Conservation (phyloP, 2,888 invertebrate species). For the Mermis nigrescens region DNA sequence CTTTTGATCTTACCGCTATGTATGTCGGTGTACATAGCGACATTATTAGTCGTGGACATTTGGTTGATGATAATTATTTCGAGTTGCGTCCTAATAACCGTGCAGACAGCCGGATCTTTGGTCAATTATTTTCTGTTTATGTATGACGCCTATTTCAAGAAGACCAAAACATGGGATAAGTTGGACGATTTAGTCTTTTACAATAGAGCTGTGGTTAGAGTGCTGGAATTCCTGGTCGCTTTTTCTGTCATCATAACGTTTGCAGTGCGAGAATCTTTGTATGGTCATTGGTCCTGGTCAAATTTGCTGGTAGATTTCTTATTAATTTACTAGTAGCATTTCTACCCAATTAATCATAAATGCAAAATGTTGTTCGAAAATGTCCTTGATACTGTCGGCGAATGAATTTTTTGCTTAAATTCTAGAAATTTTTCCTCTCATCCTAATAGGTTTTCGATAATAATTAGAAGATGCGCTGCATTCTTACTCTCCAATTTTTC, state of each 20-base stretch:
- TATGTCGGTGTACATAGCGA: conserved; percentile 26
- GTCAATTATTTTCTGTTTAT: conserved; percentile 37
- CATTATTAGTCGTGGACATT: conserved; percentile 20
- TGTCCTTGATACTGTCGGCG: too few relatives aligned
- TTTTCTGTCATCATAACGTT: background rate
- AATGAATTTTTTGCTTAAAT: too few relatives aligned
- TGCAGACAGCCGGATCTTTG: conserved; percentile 37
- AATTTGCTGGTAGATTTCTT: background rate
- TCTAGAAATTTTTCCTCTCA: too few relatives aligned
- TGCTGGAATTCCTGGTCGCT: background rate
- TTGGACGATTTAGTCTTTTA: background rate
- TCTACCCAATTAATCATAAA: too few relatives aligned
- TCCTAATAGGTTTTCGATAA: too few relatives aligned
- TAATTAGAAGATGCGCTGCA: too few relatives aligned
- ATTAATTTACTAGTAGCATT: too few relatives aligned
- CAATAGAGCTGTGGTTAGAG: background rate
- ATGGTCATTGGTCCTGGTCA: background rate
- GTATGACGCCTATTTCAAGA: conserved; percentile 30
- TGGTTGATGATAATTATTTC: conserved; percentile 39
- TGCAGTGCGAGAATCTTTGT: background rate
- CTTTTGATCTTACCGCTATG: background rate
- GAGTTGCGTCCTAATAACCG: conserved; percentile 36
- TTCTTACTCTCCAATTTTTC: too few relatives aligned
- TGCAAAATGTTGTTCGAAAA: too few relatives aligned
- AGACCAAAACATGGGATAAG: background rate